phyloP scores from a whole-genome alignment of 2,113 vertebrate genomes.

The Oceanites oceanicus region DNA sequence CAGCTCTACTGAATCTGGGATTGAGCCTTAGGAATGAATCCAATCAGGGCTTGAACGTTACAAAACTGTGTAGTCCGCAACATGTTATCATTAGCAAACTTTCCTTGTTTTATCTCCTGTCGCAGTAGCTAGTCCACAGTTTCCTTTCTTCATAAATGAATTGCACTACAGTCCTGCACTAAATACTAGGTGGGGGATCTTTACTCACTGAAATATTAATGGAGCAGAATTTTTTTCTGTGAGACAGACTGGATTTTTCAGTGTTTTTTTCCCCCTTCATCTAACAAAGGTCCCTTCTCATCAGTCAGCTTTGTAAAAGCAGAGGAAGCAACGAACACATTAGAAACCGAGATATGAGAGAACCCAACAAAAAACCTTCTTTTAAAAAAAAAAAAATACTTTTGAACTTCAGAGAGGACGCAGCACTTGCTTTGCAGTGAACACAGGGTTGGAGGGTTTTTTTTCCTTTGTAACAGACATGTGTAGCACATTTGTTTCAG shows the following conservation, averaged over 20 bases:
- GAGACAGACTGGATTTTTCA: not conserved
- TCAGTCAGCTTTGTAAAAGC: conserved; percentile 17
- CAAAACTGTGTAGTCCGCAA: not conserved
- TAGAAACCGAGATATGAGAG: conserved; percentile 10
- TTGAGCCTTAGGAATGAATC: not conserved
- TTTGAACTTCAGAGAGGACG: conserved; percentile 65
- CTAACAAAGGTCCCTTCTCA: conserved; percentile 29
- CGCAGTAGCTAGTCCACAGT: not conserved
- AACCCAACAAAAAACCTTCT: not conserved
- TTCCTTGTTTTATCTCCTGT: not conserved
- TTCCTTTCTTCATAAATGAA: not conserved
- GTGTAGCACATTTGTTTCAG: conserved; percentile 76
- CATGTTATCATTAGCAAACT: not conserved
- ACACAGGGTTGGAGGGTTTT: not conserved
- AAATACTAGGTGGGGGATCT: not conserved
- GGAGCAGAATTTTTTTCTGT: not conserved
- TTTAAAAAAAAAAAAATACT: conserved; percentile 53
- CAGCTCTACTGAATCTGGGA: not conserved
- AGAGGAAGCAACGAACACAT: not conserved
- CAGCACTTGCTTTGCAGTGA: not conserved
- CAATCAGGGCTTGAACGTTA: not conserved
- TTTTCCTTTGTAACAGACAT: conserved; percentile 52
- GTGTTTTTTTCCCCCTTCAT: not conserved
- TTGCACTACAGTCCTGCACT: not conserved
- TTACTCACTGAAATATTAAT: conserved; percentile 25